Evolutionary conservation across 2,888 invertebrate genomes (phyloP), one percentile per base, ranked within the genome.

Genomic region (Erynnis tages): DNA sequence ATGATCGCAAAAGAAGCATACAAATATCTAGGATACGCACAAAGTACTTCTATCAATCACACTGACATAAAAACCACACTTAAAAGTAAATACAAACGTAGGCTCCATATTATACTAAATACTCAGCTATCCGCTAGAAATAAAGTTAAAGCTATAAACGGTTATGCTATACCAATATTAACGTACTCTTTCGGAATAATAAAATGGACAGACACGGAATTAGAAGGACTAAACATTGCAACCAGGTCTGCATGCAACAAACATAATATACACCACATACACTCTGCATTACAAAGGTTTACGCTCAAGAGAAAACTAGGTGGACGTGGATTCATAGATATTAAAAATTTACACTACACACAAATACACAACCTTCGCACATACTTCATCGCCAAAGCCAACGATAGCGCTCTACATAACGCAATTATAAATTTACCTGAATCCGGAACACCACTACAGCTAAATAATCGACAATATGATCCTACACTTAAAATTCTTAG

Each of bases 121-220:
- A 50, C 34, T 1, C 40, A 54, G 35, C 46, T 54, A 6, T 50
- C 48, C 4, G 43, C 30, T 2, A 53, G 25, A 53, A 38, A 41
- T 6, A 23, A 10, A 11, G 25, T 43, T 7, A 54, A 50, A 34
- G 49, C 50, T 7, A 14, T 54, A 8, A 37, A 52, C 35, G 44
- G 52, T 2, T 55, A 53, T 11, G 53, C 55, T 5, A 35, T 53
- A 6, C 49, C 55, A 1, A 40, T 55, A 6, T 23, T 55, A 4
- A 55, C 55, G 7, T 55, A n/a, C n/a, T n/a, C 48, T 0, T 48
- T 55, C 11, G 50, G 50, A 8, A 45, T 45, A n/a, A 32, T 44
- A 4, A 25, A 21, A 2, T 43, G 41, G 49, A 7, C 41, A 6
- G n/a, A 27, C 5, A 45, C 45, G 3, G 34, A 45, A 16, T n/a